Conservation (phyloP, 2,888 invertebrate species). For the Philaethria dido region DNA sequence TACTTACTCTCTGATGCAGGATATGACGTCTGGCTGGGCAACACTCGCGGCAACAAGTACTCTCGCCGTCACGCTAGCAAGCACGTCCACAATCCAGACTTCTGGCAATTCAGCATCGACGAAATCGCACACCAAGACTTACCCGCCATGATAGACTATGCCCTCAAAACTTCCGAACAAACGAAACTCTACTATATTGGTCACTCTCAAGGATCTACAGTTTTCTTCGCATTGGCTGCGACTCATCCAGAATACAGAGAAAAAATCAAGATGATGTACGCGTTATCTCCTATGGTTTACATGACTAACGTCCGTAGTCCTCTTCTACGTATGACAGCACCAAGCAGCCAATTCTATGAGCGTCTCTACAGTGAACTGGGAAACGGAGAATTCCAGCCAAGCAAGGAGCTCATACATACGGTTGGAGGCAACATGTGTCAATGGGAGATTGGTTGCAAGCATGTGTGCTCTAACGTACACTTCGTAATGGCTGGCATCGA, state of each 20-base stretch:
- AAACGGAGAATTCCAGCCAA: constrained; percentile 63
- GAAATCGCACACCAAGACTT: constrained; percentile 74
- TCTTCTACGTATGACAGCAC: constrained; percentile 69
- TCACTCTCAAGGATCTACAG: constrained; percentile 66
- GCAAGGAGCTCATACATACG: constrained; percentile 56
- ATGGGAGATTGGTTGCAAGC: constrained; percentile 66
- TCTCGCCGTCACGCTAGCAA: constrained; percentile 67
- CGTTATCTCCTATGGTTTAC: constrained; percentile 74
- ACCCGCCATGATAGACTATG: constrained; percentile 75
- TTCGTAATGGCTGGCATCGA: constrained; percentile 86
- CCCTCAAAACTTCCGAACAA: constrained; percentile 60
- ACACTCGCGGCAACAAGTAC: constrained; percentile 73
- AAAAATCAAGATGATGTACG: constrained; percentile 70
- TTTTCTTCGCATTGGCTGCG: constrained; percentile 67
- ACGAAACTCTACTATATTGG: constrained; percentile 71
- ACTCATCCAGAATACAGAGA: constrained; percentile 67
- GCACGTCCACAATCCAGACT: constrained; percentile 64
- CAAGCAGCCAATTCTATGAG: constrained; percentile 60
- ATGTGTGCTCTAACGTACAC: constrained; percentile 84
- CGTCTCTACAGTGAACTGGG: constrained; percentile 57
- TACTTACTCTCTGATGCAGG: constrained; percentile 70
- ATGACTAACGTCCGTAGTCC: constrained; percentile 73
- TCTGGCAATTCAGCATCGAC: constrained; percentile 76
- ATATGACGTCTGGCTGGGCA: constrained; percentile 78
- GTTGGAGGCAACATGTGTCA: constrained; percentile 68